Evolutionary conservation across 2,888 invertebrate species (phyloP), one percentile per base, ranked within the genome.

Genomic region (Ptilodon capucinus): DNA sequence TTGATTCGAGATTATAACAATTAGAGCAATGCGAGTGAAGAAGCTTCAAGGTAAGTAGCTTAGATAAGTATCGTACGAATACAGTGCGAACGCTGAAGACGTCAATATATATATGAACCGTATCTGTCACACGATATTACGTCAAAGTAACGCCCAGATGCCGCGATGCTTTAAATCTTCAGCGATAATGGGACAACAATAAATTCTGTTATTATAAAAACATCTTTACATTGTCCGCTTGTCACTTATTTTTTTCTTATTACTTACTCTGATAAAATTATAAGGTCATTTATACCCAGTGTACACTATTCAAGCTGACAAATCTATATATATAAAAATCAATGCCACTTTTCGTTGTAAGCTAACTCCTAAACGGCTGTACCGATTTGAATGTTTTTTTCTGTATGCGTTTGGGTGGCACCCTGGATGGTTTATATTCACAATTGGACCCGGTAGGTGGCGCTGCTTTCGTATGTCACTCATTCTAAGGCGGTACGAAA

Each of bases 141-240:
- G 91, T 91, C 91, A 91, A 84, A 88, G 85, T 74, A 86, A 86
- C 88, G 88, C 86, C 88, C 89, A 79, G 86, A 80, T 81, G 84
- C 76, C 78, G 78, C 74, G 84, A 81, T 84, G 79, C 73, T 76
- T 84, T 79, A 79, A 86, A 86, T 88, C 83, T 84, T 74, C 61
- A 59, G 61, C 68, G 86, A 88, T 87, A 88, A 74, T 74, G 76
- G 66, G 77, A 79, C 64, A 79, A 84, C 77, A 84, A 81, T 81
- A 68, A 74, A 66, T 75, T 68, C 54, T 75, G 64, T 71, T 76
- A 70, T 69, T 74, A 71, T 75, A 78, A 75, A 71, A 78, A 75
- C 68, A 73, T 64, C 60, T 66, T 68, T 44, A 66, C 52, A 56
- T 46, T 55, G 48, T 46, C 51, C 48, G 51, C 41, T 51, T 45